phyloP scores from a whole-genome alignment of 2,113 vertebrate species.

The Sialia sialis region DNA sequence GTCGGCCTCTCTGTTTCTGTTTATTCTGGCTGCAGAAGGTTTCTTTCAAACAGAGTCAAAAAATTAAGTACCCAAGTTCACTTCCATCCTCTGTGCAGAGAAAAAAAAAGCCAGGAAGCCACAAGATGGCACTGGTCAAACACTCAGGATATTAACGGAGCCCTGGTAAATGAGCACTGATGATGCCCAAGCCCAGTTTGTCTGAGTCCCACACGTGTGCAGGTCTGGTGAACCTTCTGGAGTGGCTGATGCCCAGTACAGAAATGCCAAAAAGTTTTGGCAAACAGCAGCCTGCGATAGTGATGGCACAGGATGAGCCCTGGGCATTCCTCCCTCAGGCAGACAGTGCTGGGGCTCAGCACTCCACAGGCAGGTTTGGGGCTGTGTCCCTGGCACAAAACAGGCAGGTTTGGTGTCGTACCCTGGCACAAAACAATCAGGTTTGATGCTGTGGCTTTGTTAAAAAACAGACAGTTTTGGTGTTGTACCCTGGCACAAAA shows the following conservation, averaged over 20 bases:
- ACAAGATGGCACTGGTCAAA: constrained; percentile 57
- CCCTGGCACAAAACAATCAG: background rate
- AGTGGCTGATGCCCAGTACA: accelerated
- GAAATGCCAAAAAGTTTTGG: accelerated
- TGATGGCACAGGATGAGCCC: accelerated
- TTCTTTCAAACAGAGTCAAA: background rate
- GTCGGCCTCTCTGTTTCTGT: background rate
- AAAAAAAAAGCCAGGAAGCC: background rate
- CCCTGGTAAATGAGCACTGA: accelerated
- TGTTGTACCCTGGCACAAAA: too few relatives aligned
- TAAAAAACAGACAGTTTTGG: too few relatives aligned
- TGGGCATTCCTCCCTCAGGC: accelerated
- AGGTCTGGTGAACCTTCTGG: accelerated
- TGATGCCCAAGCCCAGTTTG: background rate
- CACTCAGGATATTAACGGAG: background rate
- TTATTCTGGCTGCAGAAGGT: background rate
- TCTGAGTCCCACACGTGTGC: accelerated
- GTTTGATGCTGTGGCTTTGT: too few relatives aligned
- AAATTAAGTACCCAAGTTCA: background rate
- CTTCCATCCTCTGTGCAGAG: background rate
- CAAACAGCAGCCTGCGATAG: accelerated
- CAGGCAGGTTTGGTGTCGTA: too few relatives aligned
- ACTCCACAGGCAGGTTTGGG: too few relatives aligned
- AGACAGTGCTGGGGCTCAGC: background rate
- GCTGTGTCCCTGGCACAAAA: background rate